These are phyloP conservation scores for Lydus trimaculatus DNA, from an alignment of 2,888 invertebrate genomes.

Conservation along the genomic window DNA sequence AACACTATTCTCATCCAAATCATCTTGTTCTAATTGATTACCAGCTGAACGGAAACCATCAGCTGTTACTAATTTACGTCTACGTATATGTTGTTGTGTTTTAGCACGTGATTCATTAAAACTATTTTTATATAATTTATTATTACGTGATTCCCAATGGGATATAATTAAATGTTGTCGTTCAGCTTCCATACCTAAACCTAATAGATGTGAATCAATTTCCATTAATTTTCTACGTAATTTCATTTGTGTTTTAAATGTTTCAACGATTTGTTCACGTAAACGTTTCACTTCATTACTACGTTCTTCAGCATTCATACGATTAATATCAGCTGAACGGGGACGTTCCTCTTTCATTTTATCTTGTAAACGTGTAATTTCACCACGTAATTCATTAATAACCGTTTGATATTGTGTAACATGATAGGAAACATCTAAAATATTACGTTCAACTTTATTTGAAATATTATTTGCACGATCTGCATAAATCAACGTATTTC, in stretches of 20 bases:
- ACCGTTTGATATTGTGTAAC: slow-evolving; percentile 86
- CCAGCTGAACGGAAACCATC: slow-evolving; percentile 57
- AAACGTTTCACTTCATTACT: slow-evolving; percentile 66
- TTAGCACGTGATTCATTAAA: slow-evolving; percentile 66
- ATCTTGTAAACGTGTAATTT: slow-evolving; percentile 79
- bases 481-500: slow-evolving; percentile 93
- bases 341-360: slow-evolving; percentile 79
- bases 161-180: slow-evolving; percentile 87
- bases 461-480: slow-evolving; percentile 93
- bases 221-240: slow-evolving; percentile 86
- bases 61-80: slow-evolving; percentile 47
- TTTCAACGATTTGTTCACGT: slow-evolving; percentile 85
- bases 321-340: slow-evolving; percentile 61
- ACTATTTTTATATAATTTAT: slow-evolving; percentile 71
- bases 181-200: slow-evolving; percentile 87
- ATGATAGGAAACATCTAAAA: slow-evolving; percentile 68
- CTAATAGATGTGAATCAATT: slow-evolving; percentile 86
- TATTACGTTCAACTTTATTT: slow-evolving; percentile 73
- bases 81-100: slow-evolving; percentile 67
- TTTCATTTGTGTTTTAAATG: slow-evolving; percentile 94
- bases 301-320: slow-evolving; percentile 51
- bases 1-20: neutral
- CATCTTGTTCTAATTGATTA: slow-evolving; percentile 47
- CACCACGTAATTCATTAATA: slow-evolving; percentile 82
- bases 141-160: slow-evolving; percentile 88